Percentiles rank a stretch among this genome's conserved stretches.
These are phyloP conservation scores for Pangasianodon hypophthalmus DNA, from an alignment of 2,113 vertebrate genomes.

Conservation along the genomic window DNA sequence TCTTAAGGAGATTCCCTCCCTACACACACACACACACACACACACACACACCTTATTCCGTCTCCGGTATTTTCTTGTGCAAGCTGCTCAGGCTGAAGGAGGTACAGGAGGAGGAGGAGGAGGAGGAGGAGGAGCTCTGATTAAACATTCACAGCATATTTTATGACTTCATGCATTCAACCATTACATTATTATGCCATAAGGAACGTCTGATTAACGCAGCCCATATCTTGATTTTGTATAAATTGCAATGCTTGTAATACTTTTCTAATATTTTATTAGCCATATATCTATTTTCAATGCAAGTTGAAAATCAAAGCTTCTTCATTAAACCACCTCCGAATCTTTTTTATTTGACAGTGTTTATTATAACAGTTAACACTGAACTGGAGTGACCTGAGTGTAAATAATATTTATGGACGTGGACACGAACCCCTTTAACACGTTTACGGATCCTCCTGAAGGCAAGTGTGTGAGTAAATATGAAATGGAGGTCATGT, in stretches of 20 bases:
- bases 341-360: background rate
- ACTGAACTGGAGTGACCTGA: too few species aligned
- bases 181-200: background rate
- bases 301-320: background rate
- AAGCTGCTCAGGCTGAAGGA: background rate
- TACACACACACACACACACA: background rate
- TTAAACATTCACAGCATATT: conserved; percentile 69
- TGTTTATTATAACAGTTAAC: background rate
- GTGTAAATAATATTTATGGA: background rate
- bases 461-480: background rate
- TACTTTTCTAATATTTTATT: background rate
- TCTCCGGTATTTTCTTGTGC: background rate
- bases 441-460: background rate
- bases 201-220: background rate
- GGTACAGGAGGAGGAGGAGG: conserved; percentile 46
- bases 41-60: conserved; percentile 31
- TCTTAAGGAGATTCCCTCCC: background rate
- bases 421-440: background rate
- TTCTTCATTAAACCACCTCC: background rate
- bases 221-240: background rate
- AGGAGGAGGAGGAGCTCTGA: conserved; percentile 61
- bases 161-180: conserved; percentile 24
- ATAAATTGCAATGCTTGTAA: background rate
- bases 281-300: background rate
- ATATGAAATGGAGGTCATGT: background rate